Percentiles rank a stretch among this genome's conserved stretches.
These are phyloP conservation scores for Clusia tigrina DNA, from an alignment of 2,888 invertebrate genomes.

Conservation along the genomic window DNA sequence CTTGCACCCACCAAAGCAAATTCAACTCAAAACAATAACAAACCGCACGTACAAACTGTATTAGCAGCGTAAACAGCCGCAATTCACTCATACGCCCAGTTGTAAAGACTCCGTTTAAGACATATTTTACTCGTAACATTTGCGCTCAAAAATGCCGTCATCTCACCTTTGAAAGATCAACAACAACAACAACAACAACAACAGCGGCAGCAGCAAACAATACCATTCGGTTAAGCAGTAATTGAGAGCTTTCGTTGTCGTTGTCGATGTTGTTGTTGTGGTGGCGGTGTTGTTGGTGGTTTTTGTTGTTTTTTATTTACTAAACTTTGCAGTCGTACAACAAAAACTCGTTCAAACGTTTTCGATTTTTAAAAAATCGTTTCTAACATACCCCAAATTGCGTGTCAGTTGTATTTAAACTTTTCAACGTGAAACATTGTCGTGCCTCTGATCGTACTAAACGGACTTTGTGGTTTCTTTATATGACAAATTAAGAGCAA, in stretches of 20 bases:
- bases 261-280: too few relatives aligned
- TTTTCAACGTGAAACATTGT: conserved; percentile 21
- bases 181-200: too few relatives aligned
- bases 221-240: not conserved
- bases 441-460: not conserved
- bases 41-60: not conserved
- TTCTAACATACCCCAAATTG: conserved; percentile 3
- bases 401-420: conserved; percentile 27
- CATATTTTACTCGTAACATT: not conserved
- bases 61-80: too few relatives aligned
- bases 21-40: not conserved
- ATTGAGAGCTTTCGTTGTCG: not conserved
- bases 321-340: not conserved
- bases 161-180: not conserved
- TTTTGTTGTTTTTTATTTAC: not conserved
- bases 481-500: conserved; percentile 2
- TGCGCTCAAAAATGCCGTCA: conserved; percentile 2
- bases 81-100: not conserved
- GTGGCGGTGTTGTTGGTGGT: too few relatives aligned
- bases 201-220: too few relatives aligned
- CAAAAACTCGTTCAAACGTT: too few relatives aligned
- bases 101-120: not conserved
- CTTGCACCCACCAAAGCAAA: not conserved
- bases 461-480: not conserved
- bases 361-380: not conserved